A percentile compares a stretch with the other conserved stretches of the same genome.
Conservation (phyloP, 2,888 invertebrate genomes). For the Protonemura montana region DNA sequence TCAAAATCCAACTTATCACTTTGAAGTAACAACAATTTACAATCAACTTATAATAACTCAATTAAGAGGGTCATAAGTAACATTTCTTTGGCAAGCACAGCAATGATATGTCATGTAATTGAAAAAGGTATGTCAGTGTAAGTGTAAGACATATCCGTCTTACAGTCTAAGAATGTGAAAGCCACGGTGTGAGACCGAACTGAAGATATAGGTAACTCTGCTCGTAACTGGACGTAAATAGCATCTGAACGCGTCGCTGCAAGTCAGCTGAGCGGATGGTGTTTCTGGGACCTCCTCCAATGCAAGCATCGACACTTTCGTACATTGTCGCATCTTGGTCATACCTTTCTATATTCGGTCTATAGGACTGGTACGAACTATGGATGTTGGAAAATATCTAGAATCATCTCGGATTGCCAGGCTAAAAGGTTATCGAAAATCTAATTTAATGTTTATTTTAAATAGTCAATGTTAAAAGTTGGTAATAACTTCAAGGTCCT, state of each 20-base stretch:
- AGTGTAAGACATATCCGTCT: not conserved
- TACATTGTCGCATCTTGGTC: not conserved
- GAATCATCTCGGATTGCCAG: no score
- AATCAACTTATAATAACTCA: not conserved
- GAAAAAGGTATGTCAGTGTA: not conserved
- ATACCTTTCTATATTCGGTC: not conserved
- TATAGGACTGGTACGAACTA: no score
- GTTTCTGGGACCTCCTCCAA: not conserved
- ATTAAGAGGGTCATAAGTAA: not conserved
- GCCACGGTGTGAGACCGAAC: not conserved
- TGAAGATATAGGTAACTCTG: not conserved
- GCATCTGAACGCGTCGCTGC: conserved; percentile 1
- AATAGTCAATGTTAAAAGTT: no score
- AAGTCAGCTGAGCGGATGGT: not conserved
- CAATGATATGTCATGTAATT: not conserved
- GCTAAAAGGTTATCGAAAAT: no score
- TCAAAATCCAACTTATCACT: not conserved
- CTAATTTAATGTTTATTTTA: no score
- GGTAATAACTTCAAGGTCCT: no score
- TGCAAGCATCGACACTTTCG: not conserved
- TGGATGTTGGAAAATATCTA: no score
- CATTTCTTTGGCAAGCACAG: not conserved
- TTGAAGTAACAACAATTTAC: not conserved
- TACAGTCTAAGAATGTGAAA: not conserved
- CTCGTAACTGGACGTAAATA: not conserved